phyloP scores from a whole-genome alignment of 1,140 invertebrate species.

The Caenorhabditis brenneri region DNA sequence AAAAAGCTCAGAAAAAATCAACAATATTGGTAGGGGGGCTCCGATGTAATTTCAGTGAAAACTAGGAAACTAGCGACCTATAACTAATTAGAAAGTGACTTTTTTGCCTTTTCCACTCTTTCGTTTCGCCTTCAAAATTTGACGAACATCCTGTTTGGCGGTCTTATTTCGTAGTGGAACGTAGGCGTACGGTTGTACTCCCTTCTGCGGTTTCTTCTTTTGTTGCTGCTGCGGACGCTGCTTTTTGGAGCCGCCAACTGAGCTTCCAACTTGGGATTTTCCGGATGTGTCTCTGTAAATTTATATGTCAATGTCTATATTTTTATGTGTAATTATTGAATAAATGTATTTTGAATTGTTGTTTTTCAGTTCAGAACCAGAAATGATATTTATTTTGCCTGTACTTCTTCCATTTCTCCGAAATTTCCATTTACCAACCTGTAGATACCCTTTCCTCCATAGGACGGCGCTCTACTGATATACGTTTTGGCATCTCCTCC shows the following conservation, averaged over 20 bases:
- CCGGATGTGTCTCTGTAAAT: constrained; percentile 17
- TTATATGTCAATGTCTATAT: background rate
- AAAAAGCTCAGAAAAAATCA: background rate
- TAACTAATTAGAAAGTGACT: constrained; percentile 25
- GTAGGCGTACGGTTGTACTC: constrained; percentile 56
- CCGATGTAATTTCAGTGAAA: background rate
- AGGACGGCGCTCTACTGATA: background rate
- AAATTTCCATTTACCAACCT: background rate
- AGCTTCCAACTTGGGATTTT: constrained; percentile 20
- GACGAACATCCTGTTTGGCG: constrained; percentile 48
- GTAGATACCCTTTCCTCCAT: constrained; percentile 28
- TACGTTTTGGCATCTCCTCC: constrained; percentile 14
- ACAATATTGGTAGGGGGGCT: no score
- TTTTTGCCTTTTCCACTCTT: constrained; percentile 50
- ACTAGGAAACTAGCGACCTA: no score
- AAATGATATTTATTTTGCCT: no score
- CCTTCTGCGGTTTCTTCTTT: background rate
- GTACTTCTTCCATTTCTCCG: no score
- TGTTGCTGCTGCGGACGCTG: constrained; percentile 26
- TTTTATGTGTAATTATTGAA: background rate
- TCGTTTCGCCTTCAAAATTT: constrained; percentile 46
- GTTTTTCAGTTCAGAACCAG: no score
- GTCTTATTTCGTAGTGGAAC: constrained; percentile 50
- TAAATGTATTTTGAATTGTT: no score
- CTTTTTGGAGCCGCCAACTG: background rate